These are phyloP conservation scores for Orchesellides sinensis DNA, from an alignment of 2,888 invertebrate species.

Conservation along the genomic window DNA sequence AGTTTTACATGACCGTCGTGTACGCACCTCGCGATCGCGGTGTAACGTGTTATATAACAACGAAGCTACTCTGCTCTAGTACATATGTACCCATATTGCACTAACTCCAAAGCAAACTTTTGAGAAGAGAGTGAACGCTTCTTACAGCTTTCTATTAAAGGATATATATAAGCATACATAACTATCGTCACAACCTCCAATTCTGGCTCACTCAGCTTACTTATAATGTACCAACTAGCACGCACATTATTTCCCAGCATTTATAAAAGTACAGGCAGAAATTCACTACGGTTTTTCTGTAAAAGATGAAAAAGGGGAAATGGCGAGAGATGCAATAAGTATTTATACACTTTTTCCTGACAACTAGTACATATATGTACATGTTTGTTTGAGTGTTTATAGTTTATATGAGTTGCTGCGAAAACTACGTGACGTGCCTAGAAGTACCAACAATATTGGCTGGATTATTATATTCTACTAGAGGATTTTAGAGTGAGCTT, in stretches of 20 bases:
- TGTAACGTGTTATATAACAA: slow-evolving; percentile 13
- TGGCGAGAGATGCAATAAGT: too few species aligned
- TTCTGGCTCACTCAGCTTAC: background rate
- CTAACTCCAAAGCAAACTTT: too few species aligned
- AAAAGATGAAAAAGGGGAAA: too few species aligned
- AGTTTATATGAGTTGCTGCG: background rate
- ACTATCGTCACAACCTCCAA: background rate
- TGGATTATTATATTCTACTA: slow-evolving; percentile 47
- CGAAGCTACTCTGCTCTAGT: slow-evolving; percentile 14
- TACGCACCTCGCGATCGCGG: background rate
- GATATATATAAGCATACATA: background rate
- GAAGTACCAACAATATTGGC: slow-evolving; percentile 40
- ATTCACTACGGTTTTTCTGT: too few species aligned
- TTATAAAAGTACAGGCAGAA: too few species aligned
- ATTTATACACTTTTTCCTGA: too few species aligned
- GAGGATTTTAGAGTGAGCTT: slow-evolving; percentile 16
- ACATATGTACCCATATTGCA: too few species aligned
- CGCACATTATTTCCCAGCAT: too few species aligned
- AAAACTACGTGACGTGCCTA: slow-evolving; percentile 19
- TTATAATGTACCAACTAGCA: background rate
- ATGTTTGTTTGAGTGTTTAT: too few species aligned
- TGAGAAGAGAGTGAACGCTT: background rate
- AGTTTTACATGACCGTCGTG: background rate
- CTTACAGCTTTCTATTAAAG: background rate
- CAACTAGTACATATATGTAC: too few species aligned